Percentiles rank a stretch among this genome's conserved stretches.
phyloP scores from a whole-genome alignment of 2,888 invertebrate species.

The Drosophila subquinaria region DNA sequence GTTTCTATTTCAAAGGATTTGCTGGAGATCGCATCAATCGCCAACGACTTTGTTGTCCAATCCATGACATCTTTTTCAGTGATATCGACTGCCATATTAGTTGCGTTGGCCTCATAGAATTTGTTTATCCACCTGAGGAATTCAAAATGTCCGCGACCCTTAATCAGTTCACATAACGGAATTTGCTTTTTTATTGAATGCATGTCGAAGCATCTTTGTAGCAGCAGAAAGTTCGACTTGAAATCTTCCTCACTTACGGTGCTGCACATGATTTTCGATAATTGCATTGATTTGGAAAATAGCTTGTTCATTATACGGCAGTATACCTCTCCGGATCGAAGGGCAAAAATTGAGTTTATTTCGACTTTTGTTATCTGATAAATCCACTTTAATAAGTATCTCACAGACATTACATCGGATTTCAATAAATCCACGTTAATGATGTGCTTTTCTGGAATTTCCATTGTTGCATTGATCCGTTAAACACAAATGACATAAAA shows the following conservation, averaged over 20 bases:
- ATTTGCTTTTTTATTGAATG: not conserved
- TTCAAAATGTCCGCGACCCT: conserved; percentile 1
- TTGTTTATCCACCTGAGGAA: conserved; percentile 2
- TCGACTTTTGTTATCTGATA: not conserved
- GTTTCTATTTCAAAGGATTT: not conserved
- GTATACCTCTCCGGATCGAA: not conserved
- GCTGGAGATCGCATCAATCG: not conserved
- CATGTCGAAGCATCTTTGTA: not conserved
- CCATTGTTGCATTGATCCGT: not conserved
- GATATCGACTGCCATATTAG: not conserved
- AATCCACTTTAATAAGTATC: not conserved
- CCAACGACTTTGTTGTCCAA: not conserved
- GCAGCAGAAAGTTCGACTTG: not conserved
- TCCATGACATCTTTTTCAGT: not conserved
- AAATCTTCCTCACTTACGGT: not conserved
- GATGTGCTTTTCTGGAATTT: no score
- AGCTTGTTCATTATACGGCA: not conserved
- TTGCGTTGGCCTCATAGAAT: not conserved
- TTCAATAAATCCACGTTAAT: not conserved
- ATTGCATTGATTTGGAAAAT: not conserved
- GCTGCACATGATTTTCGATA: not conserved
- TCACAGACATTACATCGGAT: not conserved
- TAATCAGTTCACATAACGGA: not conserved
- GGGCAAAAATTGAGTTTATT: not conserved
- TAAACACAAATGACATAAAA: not conserved